These are phyloP conservation scores for Drosophila mimica DNA, from an alignment of 2,888 invertebrate genomes.

Conservation along the genomic window DNA sequence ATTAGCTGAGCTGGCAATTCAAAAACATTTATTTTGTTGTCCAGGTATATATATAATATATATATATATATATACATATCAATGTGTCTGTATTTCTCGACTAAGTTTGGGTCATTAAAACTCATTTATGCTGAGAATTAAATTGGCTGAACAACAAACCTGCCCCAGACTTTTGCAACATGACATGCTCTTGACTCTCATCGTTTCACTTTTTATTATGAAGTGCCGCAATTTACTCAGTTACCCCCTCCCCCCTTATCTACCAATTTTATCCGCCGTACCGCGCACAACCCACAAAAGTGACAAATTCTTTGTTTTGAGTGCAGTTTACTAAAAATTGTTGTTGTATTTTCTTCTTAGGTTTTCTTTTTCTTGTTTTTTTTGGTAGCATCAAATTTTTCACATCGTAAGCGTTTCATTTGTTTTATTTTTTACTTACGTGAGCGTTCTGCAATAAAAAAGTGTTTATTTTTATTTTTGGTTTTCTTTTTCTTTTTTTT, in stretches of 20 bases:
- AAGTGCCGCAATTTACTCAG: neutral
- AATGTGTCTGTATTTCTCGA: neutral
- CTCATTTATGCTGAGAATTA: neutral
- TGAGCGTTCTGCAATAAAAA: conserved; percentile 33
- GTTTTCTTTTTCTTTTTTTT: conserved; percentile 9
- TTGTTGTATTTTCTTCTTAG: conserved; percentile 15
- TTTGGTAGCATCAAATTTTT: conserved; percentile 70
- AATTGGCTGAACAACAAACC: neutral
- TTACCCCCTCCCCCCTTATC: neutral
- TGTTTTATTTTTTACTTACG: conserved; percentile 59
- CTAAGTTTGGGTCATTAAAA: neutral
- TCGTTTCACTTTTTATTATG: conserved; percentile 11
- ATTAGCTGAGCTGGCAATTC: neutral
- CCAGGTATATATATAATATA: neutral
- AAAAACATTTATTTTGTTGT: too few relatives aligned
- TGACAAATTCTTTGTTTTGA: conserved; percentile 25
- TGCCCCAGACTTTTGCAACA: conserved; percentile 8
- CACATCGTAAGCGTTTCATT: conserved; percentile 46
- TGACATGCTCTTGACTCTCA: conserved; percentile 4
- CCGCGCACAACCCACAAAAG: too few relatives aligned
- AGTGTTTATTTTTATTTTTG: neutral
- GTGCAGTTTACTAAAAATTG: conserved; percentile 23
- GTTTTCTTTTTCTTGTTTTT: conserved; percentile 25
- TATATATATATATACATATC: neutral
- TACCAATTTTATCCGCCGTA: neutral